Base-by-base conservation (phyloP, 2,113 vertebrate species). In the Motacilla alba region DNA sequence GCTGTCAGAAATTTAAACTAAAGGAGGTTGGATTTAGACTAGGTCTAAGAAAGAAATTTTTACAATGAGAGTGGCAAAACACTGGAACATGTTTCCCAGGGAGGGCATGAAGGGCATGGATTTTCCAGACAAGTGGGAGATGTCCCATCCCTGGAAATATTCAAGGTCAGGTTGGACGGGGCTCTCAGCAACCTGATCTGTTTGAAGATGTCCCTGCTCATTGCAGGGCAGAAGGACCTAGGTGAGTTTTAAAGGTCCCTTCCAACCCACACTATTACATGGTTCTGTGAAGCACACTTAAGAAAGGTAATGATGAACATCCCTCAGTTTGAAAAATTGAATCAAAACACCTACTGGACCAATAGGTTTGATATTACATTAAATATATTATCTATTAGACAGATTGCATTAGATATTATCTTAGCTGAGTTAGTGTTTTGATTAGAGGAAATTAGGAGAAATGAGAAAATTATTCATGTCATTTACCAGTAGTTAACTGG, bases 51-150 rank as follows among this genome's bases (percentile, higher is more conserved):
- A 62, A 60, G 7, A 49, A 10, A 20, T 26, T 44, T 80, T 91
- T 74, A 11, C 1, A 0, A 0, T 56, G 30, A 27, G 22, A 5
- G 6, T 9, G 22, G 4, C 0, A 0, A 77, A 83, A 63, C 47
- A 15, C 12, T 20, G 31, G 10, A 37, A 56, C 28, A 1, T 11
- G 1, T 37, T 69, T 62, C 49, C 9, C 43, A 33, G 47, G 49
- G 70, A 37, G 10, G 49, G 22, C 55, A 23, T 19, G 33, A 33
- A 60, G 33, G 21, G 9, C 28, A 19, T 33, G 23, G 28, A 53
- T 33, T 69, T 5, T 4, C 13, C 31, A 56, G 35, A 62, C 55
- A 28, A 4, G 8, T 37, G 2, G 35, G 28, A 33, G 35, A 49
- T 70, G 35, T 3, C 18, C 7, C 31, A 56, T 33, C 10, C 56